Percentiles rank a stretch among this genome's conserved stretches.
Conservation (phyloP, 1,140 invertebrate genomes). For the Drosophila ohnishii region DNA sequence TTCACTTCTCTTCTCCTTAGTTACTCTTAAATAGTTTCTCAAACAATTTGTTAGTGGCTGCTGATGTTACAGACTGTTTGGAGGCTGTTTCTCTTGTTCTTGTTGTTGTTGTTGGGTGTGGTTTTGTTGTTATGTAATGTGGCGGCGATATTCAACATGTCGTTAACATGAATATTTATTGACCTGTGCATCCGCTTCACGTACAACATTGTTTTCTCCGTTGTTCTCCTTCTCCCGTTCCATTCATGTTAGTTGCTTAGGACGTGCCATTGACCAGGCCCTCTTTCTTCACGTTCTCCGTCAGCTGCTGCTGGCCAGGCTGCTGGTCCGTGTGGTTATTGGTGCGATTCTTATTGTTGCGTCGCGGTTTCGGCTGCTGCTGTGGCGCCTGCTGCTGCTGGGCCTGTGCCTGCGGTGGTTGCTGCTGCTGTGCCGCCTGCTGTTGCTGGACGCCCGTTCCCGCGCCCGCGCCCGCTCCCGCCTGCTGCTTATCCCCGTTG, state of each 20-base stretch:
- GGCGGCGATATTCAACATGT: slow-evolving; percentile 36
- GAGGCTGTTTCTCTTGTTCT: slow-evolving; percentile 38
- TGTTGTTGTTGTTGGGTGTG: slow-evolving; percentile 17
- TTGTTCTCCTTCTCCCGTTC: slow-evolving; percentile 17
- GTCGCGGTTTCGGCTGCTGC: slow-evolving; percentile 73
- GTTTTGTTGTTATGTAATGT: slow-evolving; percentile 31
- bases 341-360: slow-evolving; percentile 76
- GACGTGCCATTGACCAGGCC: slow-evolving; percentile 80
- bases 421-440: slow-evolving; percentile 33
- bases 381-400: slow-evolving; percentile 50
- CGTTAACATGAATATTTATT: slow-evolving; percentile 63
- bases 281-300: slow-evolving; percentile 74
- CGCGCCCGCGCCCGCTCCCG: slow-evolving; percentile 9
- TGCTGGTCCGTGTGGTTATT: slow-evolving; percentile 73
- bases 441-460: slow-evolving; percentile 31
- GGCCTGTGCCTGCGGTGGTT: slow-evolving; percentile 31
- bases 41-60: slow-evolving; percentile 62
- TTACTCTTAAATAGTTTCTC: slow-evolving; percentile 68
- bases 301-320: slow-evolving; percentile 51
- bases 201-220: slow-evolving; percentile 30
- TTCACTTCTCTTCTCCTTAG: slow-evolving; percentile 49
- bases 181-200: slow-evolving; percentile 44
- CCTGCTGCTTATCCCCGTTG: slow-evolving; percentile 54
- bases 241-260: slow-evolving; percentile 49
- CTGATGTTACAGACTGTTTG: slow-evolving; percentile 18